Evolutionary conservation across 2,113 vertebrate genomes (phyloP), one percentile per base, ranked within the genome.

Genomic region (human (Homo sapiens)): DNA sequence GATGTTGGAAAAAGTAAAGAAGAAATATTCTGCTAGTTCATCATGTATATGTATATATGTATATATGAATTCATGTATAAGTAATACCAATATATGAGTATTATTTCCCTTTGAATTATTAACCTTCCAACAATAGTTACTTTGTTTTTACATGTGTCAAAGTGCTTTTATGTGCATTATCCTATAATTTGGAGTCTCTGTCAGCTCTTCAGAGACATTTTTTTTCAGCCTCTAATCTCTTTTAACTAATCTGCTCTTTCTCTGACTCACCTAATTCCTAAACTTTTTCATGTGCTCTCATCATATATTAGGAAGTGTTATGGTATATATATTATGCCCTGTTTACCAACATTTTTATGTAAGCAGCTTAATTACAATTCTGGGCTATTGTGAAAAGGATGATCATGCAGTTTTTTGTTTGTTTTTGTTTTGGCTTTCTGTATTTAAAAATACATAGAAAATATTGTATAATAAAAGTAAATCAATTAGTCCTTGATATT

Each of bases 221-320:
- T 96, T 43, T 82, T 68, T 89, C 66, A 83, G 43, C 59, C 18
- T 90, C n/a, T 12, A 78, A 8, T 79, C 78, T 81, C 70, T 96
- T 94, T 83, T 40, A 82, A 55, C 40, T 96, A 25, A 84, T 40
- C 50, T 92, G 43, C 20, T 85, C 17, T 93, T 76, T 84, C 61
- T 89, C 32, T 85, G 32, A 76, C 18, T 97, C 81, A 93, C 52
- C 70, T 90, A 27, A 64, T 94, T 55, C 83, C n/a, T 86, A 59
- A 81, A 94, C 96, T 86, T 76, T 78, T 96, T 90, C 38, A 30
- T 61, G 88, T 40, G 32, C 16, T 88, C 76, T 88, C 64, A 9
- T 17, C 18, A 6, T 30, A n/a, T 93, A 38, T 78, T 88, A 94
- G 27, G 32, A 91, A 83, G 38, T n/a, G 23, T 72, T n/a, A 30